These are phyloP conservation scores for Aspiorhynchus laticeps DNA, from an alignment of 2,113 vertebrate species.

Conservation along the genomic window DNA sequence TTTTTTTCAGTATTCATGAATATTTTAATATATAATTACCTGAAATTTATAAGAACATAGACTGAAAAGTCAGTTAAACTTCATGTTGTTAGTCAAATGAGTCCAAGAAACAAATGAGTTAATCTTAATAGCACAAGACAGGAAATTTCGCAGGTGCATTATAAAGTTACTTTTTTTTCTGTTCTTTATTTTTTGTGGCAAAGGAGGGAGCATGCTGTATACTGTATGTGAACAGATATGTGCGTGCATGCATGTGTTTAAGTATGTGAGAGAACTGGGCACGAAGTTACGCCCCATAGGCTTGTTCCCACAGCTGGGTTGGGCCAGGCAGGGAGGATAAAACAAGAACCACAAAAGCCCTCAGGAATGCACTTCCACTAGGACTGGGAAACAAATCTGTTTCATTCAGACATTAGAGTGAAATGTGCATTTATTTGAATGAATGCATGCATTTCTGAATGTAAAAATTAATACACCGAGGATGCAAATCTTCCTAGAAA, in stretches of 20 bases:
- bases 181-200: neutral
- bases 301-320: conserved; percentile 60
- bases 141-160: neutral
- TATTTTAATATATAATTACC: neutral
- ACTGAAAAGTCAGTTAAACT: neutral
- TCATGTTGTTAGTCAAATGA: too few species aligned
- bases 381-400: conserved; percentile 51
- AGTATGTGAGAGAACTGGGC: conserved; percentile 46
- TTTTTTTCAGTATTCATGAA: neutral
- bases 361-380: conserved; percentile 58
- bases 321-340: conserved; percentile 54
- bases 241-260: neutral
- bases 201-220: neutral
- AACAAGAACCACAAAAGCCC: conserved; percentile 56
- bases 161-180: neutral
- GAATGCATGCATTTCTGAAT: neutral
- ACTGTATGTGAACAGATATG: neutral
- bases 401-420: conserved; percentile 32
- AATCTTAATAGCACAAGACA: neutral
- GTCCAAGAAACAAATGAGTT: too few species aligned
- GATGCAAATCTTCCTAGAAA: neutral
- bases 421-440: conserved; percentile 27
- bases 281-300: conserved; percentile 41
- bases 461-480: neutral
- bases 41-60: neutral